These are phyloP conservation scores for Apamea monoglypha DNA, from an alignment of 2,888 invertebrate species.

Conservation along the genomic window DNA sequence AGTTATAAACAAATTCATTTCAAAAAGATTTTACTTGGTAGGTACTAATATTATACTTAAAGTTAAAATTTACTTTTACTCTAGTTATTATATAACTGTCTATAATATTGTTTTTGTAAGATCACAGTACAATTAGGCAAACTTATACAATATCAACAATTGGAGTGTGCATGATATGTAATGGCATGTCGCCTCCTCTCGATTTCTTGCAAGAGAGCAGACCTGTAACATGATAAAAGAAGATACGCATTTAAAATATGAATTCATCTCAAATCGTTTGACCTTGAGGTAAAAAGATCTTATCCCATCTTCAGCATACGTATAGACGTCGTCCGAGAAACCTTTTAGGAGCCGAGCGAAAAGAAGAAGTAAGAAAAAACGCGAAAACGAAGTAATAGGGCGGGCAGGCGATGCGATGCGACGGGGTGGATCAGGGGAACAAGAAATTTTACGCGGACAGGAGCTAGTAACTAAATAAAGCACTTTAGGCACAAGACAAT, in stretches of 20 bases:
- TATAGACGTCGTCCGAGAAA: background rate
- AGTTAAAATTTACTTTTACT: conserved; percentile 31
- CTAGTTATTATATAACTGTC: conserved; percentile 57
- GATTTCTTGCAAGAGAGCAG: conserved; percentile 94
- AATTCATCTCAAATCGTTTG: background rate
- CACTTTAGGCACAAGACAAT: background rate
- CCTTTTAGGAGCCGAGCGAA: too few species aligned
- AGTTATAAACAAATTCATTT: conserved; percentile 28
- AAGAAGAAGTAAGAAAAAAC: too few species aligned
- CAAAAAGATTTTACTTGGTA: conserved; percentile 22
- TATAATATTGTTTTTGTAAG: conserved; percentile 67
- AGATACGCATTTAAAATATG: background rate
- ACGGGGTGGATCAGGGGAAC: too few species aligned
- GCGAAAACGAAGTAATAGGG: too few species aligned
- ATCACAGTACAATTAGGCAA: conserved; percentile 88
- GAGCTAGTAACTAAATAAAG: background rate
- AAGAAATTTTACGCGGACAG: too few species aligned
- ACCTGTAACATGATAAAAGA: conserved; percentile 88
- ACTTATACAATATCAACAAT: conserved; percentile 78
- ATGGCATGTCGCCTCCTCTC: conserved; percentile 90
- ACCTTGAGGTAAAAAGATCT: background rate
- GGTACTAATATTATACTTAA: conserved; percentile 28
- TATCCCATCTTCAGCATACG: background rate
- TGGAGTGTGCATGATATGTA: conserved; percentile 84
- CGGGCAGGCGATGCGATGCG: too few species aligned